Evolutionary conservation across 2,888 invertebrate species (phyloP).

Genomic region (Melanchra persicariae): DNA sequence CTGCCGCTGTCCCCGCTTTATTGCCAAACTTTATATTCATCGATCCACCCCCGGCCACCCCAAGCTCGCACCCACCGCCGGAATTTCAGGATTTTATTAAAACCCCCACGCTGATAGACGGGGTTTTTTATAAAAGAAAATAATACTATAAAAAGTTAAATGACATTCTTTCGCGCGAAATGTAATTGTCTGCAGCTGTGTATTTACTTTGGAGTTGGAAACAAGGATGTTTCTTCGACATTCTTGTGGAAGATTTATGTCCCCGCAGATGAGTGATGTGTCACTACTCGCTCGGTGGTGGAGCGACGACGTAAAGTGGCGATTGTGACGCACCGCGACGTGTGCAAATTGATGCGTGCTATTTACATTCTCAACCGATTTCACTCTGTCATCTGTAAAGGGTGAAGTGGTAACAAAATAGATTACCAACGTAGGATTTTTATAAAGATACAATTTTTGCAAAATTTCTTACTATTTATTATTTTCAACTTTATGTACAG

Average conservation of each 20-base stretch:
- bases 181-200: constrained; percentile 55
- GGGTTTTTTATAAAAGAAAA: constrained; percentile 48
- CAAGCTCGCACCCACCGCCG: constrained; percentile 28
- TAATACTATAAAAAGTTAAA: constrained; percentile 58
- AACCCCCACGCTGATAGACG: constrained; percentile 49
- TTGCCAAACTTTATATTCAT: constrained; percentile 65
- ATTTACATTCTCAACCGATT: constrained; percentile 34
- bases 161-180: constrained; percentile 48
- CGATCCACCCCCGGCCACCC: constrained; percentile 42
- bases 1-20: constrained; percentile 56
- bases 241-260: constrained; percentile 37
- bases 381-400: neutral
- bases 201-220: constrained; percentile 34
- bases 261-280: constrained; percentile 30
- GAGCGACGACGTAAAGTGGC: constrained; percentile 14
- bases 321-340: constrained; percentile 14
- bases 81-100: constrained; percentile 66
- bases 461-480: no score
- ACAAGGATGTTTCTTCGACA: constrained; percentile 12
- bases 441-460: neutral
- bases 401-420: neutral
- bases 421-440: neutral
- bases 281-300: neutral
- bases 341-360: constrained; percentile 39
- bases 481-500: no score